Evolutionary conservation across 2,797 vertebrate species (phyloP), one percentile per base, ranked within the genome.

Genomic region (Loriculus beryllinus): DNA sequence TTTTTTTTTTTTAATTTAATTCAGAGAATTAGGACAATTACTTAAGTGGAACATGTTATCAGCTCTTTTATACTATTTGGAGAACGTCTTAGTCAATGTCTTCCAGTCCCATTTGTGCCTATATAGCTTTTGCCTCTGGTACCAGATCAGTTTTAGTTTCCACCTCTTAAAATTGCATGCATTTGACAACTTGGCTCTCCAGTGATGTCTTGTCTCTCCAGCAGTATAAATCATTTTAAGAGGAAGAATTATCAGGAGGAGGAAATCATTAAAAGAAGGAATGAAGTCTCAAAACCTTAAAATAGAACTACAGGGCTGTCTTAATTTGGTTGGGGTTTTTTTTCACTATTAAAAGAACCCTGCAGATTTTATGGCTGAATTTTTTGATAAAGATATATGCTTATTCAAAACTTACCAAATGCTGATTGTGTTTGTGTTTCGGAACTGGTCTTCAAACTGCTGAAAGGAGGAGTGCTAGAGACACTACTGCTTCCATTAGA

Each of bases 401-500:
- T 92, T 68, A 69, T 60, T 80, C 63, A 57, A 71, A 91, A 97
- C 98, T 97, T 85, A 98, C 98, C 97, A 33, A 98, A 98, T 8
- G 92, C 69, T 51, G 85, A 88, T 17, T 91, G 96, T 51, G 95
- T 94, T 20, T 91, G 96, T 57, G 95, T 94, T 92, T 98, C 97
- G 0, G 92, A 8, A 1, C 86, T 37, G 9, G 85, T 57, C 88
- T 95, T 97, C 11, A 97, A 42, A 49, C 82, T 88, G 81, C 90
- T 71, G 54, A 97, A 96, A 40, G 96, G 6, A 16, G 96, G 74
- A 67, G 91, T 65, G 45, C 80, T 70, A 2, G 95, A 49, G 59
- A 95, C 63, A 81, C 56, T 13, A 10, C 92, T 95, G 74, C 81
- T 98, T 67, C 98, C 98, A 14, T 98, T 98, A 4, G 97, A 97